phyloP scores from a whole-genome alignment of 2,113 vertebrate species.

The Antidorcas marsupialis region DNA sequence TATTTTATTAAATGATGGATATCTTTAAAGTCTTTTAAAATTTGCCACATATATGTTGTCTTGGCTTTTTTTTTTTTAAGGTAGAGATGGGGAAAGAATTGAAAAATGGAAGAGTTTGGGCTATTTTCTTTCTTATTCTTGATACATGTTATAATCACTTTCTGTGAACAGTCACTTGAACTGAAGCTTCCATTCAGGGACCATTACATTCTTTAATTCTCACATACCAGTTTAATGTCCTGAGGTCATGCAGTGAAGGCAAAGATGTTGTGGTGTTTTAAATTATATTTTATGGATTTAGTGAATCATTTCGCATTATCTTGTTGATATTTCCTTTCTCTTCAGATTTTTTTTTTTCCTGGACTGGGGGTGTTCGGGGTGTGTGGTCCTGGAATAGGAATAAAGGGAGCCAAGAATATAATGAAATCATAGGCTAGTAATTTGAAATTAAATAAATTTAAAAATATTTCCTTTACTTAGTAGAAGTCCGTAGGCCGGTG shows the following conservation, averaged over 20 bases:
- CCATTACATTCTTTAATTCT: background rate
- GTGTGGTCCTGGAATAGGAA: background rate
- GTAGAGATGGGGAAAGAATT: background rate
- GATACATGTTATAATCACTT: background rate
- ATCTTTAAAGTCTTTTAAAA: background rate
- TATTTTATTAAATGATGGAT: background rate
- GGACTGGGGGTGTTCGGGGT: background rate
- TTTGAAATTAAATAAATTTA: constrained; percentile 31
- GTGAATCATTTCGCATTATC: background rate
- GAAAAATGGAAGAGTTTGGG: constrained; percentile 3
- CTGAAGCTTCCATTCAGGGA: background rate
- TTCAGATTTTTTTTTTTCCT: background rate
- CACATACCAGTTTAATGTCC: background rate
- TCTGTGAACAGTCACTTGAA: background rate
- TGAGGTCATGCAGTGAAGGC: background rate
- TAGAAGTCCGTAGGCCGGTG: background rate
- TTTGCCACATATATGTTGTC: background rate
- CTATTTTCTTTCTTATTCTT: background rate
- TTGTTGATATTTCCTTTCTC: constrained; percentile 19
- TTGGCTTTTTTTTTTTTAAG: background rate
- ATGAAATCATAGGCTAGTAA: background rate
- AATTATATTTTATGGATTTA: background rate
- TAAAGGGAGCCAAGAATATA: background rate
- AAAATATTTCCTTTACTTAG: background rate
- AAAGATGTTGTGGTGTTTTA: background rate